Evolutionary conservation across 23 tunicate genomes (phyloP), one percentile per base, ranked within the genome.

Genomic region (Halocynthia aurantium): DNA sequence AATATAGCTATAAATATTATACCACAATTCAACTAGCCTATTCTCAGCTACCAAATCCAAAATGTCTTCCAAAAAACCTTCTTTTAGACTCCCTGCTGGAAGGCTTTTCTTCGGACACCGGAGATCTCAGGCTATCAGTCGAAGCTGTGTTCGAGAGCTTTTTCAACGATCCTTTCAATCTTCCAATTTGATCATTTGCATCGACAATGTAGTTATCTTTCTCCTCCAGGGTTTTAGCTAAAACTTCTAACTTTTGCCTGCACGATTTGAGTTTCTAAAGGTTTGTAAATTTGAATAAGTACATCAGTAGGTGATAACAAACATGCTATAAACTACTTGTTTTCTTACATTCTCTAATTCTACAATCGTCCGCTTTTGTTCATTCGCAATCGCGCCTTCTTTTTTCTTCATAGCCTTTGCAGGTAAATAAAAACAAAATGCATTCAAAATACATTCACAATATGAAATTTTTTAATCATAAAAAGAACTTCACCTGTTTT

Each of bases 211-310:
- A 6, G 10, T 49, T 31, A 0, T 88, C 87, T 69, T 83, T 83
- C 61, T 83, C 88, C 50, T 83, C 79, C 52, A 88, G 12, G 31
- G 87, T 78, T 67, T 73, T 78, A 21, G 72, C 68, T 8, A 88
- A n/a, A 17, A 88, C 83, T 53, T 80, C 84, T 10, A 69, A 13
- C 22, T 88, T 85, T 64, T 88, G 95, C 66, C 83, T 88, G 51
- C 78, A n/a, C 20, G 49, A 9, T 40, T 66, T 76, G 51, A 84
- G 52, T 20, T 78, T 74, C 83, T 84, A 77, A 22, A 63, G 8
- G 51, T 5, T 9, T 19, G 52, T 52, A 73, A 73, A 73, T 52
- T 17, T 9, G 55, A 52, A 52, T 17, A 18, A 8, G 8, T 73
- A 0, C 61, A 50, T 12, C 21, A 10, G 76, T 72, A 40, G 4